Conservation (phyloP, 2,797 vertebrate species). For the Chrosomus eos region DNA sequence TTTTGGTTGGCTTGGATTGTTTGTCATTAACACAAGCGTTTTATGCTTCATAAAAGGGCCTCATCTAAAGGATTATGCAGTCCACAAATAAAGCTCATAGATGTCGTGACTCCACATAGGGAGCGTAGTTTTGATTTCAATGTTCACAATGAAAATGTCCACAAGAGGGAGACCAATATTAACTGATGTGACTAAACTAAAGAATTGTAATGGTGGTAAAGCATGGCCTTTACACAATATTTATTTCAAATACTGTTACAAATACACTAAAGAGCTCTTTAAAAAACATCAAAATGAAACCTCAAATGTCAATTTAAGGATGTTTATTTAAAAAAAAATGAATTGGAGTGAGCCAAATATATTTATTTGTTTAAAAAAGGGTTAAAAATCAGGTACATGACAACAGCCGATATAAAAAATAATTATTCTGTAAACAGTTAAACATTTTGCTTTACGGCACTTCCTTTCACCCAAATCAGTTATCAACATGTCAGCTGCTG, state of each 20-base stretch:
- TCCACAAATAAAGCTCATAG: background rate
- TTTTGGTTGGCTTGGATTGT: background rate
- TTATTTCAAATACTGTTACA: background rate
- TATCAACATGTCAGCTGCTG: background rate
- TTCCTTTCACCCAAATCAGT: background rate
- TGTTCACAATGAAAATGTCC: background rate
- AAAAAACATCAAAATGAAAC: background rate
- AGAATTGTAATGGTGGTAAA: background rate
- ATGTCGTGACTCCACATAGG: background rate
- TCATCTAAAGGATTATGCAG: background rate
- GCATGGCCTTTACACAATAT: background rate
- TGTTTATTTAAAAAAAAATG: background rate
- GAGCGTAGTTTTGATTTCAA: background rate
- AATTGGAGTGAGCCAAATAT: background rate
- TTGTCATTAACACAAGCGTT: background rate
- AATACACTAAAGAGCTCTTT: background rate
- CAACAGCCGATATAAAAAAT: conserved; percentile 3
- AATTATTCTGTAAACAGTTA: conserved; percentile 36
- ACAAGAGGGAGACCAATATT: conserved; percentile 32
- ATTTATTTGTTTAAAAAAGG: background rate
- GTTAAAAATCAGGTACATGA: conserved; percentile 6
- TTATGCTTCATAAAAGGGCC: background rate
- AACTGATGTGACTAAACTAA: background rate
- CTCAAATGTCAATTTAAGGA: background rate
- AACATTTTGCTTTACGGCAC: background rate